Base-by-base conservation (phyloP, 2,888 invertebrate genomes). In the Pocota personata region DNA sequence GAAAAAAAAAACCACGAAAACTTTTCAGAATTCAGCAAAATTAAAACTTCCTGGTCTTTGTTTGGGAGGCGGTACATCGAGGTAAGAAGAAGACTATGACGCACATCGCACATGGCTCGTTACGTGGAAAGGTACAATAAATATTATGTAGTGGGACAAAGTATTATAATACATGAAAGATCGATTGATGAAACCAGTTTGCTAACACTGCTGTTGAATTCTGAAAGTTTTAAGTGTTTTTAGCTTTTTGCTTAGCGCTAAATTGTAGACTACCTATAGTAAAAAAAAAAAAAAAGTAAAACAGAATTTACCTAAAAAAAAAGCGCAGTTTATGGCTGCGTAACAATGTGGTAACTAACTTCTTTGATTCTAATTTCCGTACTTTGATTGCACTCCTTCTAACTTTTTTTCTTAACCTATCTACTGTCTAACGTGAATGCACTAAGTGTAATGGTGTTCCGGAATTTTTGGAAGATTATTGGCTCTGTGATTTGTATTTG, bases 321-420 rank as follows among this genome's bases (percentile, higher is more conserved):
- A 52, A n/a, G 24, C 60, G 46, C 55, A 69, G 35, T 46, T 67
- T 76, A n/a, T 78, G 46, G 55, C 66, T 66, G 58, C 73, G 73
- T 46, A 24, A 16, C 1, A 14, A 75, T 21, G 19, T 82, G 40
- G 55, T 58, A 60, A 79, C 69, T 75, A 79, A 84, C 55, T 78
- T 67, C 27, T 73, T 79, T 84, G 83, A 84, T 84, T 84, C 80
- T 84, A 84, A 84, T 84, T 84, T 84, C 71, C 71, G 48, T 50
- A 35, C 62, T 84, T 57, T 69, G 71, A 71, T 50, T 71, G 52
- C 62, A 64, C 79, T 73, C 52, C 52, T 66, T 55, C 35, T 66
- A 66, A 46, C 24, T 66, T 14, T 64, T n/a, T 46, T 66, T 43
- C 46, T 50, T 5, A 60, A 52, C 35, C 52, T 75, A 62, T 66